phyloP scores from a whole-genome alignment of 2,113 vertebrate genomes.

The Fulmarus glacialis region DNA sequence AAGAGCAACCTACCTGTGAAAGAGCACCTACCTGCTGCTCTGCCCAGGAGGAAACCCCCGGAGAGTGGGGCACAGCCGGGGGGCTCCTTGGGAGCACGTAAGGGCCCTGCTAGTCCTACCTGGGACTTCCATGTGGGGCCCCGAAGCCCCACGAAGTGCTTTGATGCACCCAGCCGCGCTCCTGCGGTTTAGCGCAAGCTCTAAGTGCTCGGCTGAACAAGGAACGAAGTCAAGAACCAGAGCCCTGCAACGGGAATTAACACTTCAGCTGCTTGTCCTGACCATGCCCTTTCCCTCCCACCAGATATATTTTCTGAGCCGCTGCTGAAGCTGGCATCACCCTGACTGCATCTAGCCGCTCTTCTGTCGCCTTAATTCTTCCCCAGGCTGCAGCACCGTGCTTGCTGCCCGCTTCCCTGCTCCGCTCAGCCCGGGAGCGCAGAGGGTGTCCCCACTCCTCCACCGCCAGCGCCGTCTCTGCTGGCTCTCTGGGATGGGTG shows the following conservation, averaged over 20 bases:
- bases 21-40: not conserved
- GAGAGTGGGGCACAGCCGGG: not conserved
- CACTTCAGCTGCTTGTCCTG: not conserved
- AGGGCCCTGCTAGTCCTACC: not conserved
- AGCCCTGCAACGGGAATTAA: not conserved
- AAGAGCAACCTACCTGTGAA: not conserved
- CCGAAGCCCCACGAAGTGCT: not conserved
- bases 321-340: not conserved
- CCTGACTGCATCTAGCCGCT: not conserved
- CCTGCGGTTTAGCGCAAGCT: not conserved
- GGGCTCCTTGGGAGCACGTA: rapidly evolving
- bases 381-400: rapidly evolving
- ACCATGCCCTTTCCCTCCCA: not conserved
- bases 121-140: not conserved
- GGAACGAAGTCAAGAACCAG: not conserved
- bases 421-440: rapidly evolving
- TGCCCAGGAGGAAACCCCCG: not conserved
- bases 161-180: rapidly evolving
- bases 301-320: not conserved
- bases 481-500: not conserved
- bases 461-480: not conserved
- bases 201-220: not conserved
- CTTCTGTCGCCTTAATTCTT: not conserved
- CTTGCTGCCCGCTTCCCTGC: not conserved
- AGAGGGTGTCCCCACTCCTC: not conserved